Percentiles rank a stretch among this genome's conserved stretches.
phyloP scores from a whole-genome alignment of 2,797 vertebrate genomes.

The Thaleichthys pacificus region DNA sequence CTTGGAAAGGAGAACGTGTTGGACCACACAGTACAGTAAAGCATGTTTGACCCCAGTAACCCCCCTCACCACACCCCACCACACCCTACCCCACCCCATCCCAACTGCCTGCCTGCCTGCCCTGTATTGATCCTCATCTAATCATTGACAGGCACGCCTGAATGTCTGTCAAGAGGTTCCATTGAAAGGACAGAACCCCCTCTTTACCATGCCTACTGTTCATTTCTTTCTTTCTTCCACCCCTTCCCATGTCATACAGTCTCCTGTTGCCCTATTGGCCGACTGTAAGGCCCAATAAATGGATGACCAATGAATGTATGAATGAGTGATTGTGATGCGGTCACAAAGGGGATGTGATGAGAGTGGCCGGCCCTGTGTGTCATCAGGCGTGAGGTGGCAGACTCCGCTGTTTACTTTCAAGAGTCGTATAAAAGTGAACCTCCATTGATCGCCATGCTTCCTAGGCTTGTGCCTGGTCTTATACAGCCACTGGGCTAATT shows the following conservation, averaged over 20 bases:
- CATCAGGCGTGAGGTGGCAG: conserved; percentile 45
- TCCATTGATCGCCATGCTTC: conserved; percentile 66
- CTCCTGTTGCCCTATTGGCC: conserved; percentile 31
- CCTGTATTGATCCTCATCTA: conserved; percentile 64
- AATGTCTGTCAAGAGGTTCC: conserved; percentile 57
- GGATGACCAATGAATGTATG: conserved; percentile 57
- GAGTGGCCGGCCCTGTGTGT: conserved; percentile 21
- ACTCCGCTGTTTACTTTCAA: conserved; percentile 67
- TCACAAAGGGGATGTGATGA: conserved; percentile 53
- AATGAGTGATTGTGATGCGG: background rate
- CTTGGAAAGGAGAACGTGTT: too few species aligned
- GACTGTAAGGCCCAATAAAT: conserved; percentile 54
- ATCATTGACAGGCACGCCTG: conserved; percentile 70
- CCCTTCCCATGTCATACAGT: conserved; percentile 21
- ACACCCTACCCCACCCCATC: too few species aligned
- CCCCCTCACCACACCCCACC: background rate
- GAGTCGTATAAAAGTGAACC: conserved; percentile 65
- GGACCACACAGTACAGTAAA: conserved; percentile 16
- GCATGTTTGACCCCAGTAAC: background rate
- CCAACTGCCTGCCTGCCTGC: conserved; percentile 40
- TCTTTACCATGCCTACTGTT: conserved; percentile 48
- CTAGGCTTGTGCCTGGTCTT: conserved; percentile 46
- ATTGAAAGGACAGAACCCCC: conserved; percentile 59
- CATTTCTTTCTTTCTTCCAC: conserved; percentile 41
- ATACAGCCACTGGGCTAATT: conserved; percentile 69